Evolutionary conservation across 2,888 invertebrate genomes (phyloP).

Genomic region (Buathra laborator): DNA sequence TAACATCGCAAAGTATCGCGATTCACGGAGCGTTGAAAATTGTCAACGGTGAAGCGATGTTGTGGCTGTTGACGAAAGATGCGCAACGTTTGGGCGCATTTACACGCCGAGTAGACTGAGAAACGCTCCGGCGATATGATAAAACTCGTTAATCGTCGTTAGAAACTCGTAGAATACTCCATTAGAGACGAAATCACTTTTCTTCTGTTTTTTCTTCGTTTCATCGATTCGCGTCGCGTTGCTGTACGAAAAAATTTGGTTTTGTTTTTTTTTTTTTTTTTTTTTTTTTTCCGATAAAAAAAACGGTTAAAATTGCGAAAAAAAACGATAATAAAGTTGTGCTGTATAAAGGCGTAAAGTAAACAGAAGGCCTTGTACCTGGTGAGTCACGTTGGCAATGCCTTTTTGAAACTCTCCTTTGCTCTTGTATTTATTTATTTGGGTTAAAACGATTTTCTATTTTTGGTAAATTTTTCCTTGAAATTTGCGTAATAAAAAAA

Average conservation of each 20-base stretch:
- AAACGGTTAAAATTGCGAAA: neutral
- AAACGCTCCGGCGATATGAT: conserved; percentile 24
- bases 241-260: neutral
- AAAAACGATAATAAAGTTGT: conserved; percentile 27
- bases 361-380: conserved; percentile 66
- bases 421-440: neutral
- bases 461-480: too few species aligned
- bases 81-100: conserved; percentile 28
- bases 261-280: too few species aligned
- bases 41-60: conserved; percentile 31
- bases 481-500: too few species aligned
- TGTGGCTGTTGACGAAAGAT: conserved; percentile 13
- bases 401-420: neutral
- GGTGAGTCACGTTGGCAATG: conserved; percentile 56
- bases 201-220: conserved; percentile 2
- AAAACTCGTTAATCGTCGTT: conserved; percentile 28
- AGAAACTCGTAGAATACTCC: conserved; percentile 14
- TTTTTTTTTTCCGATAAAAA: neutral
- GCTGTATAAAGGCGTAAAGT: conserved; percentile 45
- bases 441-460: neutral
- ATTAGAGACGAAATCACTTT: conserved; percentile 6
- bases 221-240: neutral
- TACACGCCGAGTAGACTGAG: neutral
- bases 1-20: conserved; percentile 11
- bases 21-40: neutral